Percentiles rank a stretch among this genome's conserved stretches.
Conservation (phyloP, 2,888 invertebrate genomes). For the Athalia cordata region DNA sequence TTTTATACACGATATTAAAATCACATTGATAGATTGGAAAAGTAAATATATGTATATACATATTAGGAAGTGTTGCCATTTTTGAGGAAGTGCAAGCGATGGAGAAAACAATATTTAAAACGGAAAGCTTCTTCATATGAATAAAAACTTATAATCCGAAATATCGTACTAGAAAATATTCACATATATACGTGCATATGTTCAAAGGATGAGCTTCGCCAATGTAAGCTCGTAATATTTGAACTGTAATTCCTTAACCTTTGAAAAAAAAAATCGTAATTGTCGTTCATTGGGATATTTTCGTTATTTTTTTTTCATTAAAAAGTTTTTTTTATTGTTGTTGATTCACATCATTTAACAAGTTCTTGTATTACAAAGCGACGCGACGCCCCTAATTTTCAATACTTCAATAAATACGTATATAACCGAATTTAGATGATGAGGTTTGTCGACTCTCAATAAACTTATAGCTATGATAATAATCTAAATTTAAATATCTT, state of each 20-base stretch:
- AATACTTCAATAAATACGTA: no score
- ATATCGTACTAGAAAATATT: constrained; percentile 46
- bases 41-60: neutral
- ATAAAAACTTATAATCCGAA: constrained; percentile 53
- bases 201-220: constrained; percentile 38
- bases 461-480: no score
- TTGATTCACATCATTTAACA: neutral
- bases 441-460: no score
- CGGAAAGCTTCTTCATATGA: neutral
- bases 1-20: neutral
- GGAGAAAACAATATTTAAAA: neutral
- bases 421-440: no score
- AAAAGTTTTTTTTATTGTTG: neutral
- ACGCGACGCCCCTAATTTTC: no score
- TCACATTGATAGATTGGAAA: neutral
- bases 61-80: constrained; percentile 8
- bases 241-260: constrained; percentile 42
- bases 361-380: no score
- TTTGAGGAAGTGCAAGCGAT: neutral
- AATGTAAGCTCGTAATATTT: constrained; percentile 53
- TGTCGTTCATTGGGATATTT: neutral
- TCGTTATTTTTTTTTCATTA: neutral
- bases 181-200: constrained; percentile 63
- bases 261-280: neutral
- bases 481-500: no score